phyloP scores from a whole-genome alignment of 2,888 invertebrate species.

The Epinotia brunnichana region DNA sequence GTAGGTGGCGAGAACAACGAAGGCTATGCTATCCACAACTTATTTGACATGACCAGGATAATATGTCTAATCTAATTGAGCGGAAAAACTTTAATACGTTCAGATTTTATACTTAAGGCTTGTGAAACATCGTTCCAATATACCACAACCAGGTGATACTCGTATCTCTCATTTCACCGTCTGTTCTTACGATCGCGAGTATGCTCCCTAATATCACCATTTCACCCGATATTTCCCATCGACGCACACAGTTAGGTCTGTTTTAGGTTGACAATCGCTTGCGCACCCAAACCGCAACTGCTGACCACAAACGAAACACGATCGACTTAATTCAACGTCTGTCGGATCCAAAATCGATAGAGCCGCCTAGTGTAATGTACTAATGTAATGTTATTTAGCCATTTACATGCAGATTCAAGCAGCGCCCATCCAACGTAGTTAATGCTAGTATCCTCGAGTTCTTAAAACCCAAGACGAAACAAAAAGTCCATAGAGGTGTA shows the following conservation, averaged over 20 bases:
- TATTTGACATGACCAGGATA: too few relatives aligned
- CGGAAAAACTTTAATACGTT: neutral
- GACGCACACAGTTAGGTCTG: constrained; percentile 8
- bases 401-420: constrained; percentile 1
- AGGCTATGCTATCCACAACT: too few relatives aligned
- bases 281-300: constrained; percentile 30
- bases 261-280: constrained; percentile 14
- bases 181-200: neutral
- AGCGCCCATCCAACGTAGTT: neutral
- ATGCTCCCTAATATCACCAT: neutral
- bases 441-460: neutral
- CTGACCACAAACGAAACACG: constrained; percentile 40
- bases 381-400: neutral
- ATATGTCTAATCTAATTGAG: too few relatives aligned
- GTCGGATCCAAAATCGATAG: constrained; percentile 42
- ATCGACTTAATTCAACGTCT: constrained; percentile 39
- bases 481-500: neutral
- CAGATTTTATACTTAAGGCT: neutral
- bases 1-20: too few relatives aligned
- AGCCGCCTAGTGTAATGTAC: neutral
- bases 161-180: constrained; percentile 14
- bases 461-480: neutral
- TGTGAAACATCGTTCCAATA: constrained; percentile 1
- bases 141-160: neutral
- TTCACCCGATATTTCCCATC: constrained; percentile 23